These are phyloP conservation scores for Aramus guarauna DNA, from an alignment of 2,113 vertebrate species.

Conservation along the genomic window DNA sequence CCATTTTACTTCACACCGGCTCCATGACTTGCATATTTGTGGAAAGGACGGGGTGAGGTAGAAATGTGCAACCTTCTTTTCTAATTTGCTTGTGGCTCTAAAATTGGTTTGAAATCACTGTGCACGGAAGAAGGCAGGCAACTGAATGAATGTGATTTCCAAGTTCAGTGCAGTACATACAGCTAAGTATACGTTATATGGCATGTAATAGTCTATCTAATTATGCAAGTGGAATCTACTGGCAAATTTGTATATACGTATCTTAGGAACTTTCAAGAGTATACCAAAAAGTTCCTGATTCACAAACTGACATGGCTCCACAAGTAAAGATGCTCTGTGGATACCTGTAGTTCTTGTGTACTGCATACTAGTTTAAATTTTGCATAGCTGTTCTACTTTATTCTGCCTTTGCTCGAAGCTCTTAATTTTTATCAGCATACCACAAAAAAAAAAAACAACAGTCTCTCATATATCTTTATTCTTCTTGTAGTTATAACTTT, in stretches of 20 bases:
- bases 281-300: neutral
- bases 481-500: neutral
- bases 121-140: neutral
- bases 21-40: neutral
- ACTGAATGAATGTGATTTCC: neutral
- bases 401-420: neutral
- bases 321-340: neutral
- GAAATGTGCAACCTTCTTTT: neutral
- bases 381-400: neutral
- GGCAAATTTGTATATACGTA: neutral
- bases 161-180: neutral
- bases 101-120: neutral
- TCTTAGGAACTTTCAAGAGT: neutral
- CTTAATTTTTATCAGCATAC: neutral
- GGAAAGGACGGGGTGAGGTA: neutral
- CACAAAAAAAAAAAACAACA: neutral
- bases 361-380: neutral
- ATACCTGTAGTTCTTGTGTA: neutral
- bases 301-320: neutral
- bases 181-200: neutral
- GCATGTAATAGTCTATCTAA: neutral
- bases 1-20: neutral
- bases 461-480: neutral
- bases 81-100: neutral
- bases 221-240: neutral